phyloP scores from a whole-genome alignment of 2,113 vertebrate species.

The Nannobrachium achirus region DNA sequence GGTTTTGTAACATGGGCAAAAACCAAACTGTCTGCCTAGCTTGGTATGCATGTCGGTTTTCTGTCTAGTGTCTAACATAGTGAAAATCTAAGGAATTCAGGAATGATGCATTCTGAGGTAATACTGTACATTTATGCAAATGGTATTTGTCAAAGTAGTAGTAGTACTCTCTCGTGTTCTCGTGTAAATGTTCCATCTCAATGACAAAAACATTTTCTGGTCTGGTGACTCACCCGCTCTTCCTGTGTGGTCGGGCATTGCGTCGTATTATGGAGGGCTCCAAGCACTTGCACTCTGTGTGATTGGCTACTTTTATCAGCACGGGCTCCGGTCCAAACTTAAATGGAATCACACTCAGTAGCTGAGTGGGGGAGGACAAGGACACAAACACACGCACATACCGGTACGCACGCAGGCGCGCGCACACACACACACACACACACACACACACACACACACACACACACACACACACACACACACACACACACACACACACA shows the following conservation, averaged over 20 bases:
- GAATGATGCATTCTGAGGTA: too few species aligned
- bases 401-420: not conserved
- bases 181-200: not conserved
- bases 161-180: too few species aligned
- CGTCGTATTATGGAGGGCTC: conserved; percentile 81
- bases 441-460: not conserved
- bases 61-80: too few species aligned
- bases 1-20: too few species aligned
- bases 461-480: not conserved
- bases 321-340: conserved; percentile 91
- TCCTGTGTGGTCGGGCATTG: conserved; percentile 66
- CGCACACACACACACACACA: not conserved
- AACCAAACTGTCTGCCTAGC: too few species aligned
- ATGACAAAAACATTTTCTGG: not conserved
- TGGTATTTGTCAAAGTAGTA: too few species aligned
- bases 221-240: conserved; percentile 68
- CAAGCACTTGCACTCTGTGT: conserved; percentile 91
- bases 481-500: not conserved
- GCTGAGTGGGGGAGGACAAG: conserved; percentile 68
- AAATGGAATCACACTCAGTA: conserved; percentile 91
- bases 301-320: conserved; percentile 92
- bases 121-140: too few species aligned
- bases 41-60: too few species aligned
- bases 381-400: conserved; percentile 14
- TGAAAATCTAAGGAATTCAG: too few species aligned